Evolutionary conservation across 2,888 invertebrate genomes (phyloP), one percentile per base, ranked within the genome.

Genomic region (Sinelater perroti): DNA sequence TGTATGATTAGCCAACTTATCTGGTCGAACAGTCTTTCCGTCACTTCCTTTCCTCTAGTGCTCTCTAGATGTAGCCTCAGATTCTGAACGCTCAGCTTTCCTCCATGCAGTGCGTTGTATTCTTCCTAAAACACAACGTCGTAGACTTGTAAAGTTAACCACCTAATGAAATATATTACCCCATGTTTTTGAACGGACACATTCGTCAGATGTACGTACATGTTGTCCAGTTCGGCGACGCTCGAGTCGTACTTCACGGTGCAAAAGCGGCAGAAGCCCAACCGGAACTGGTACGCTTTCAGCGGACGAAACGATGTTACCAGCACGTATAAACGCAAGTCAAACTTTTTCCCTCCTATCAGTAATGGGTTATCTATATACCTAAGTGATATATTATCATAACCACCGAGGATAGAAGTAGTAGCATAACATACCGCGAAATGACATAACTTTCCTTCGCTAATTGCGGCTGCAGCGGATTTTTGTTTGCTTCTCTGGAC

Each of bases 151-250:
- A 11, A 53, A 11, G 31, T 40, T 40, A 20, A 40, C 10, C 11
- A 36, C 38, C 10, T n/a, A n/a, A n/a, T n/a, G n/a, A n/a, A n/a
- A n/a, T 7, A 24, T 24, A 84, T 80, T 78, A 90, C 90, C 65
- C 96, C 96, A 74, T 95, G 95, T 78, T 96, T 97, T 78, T 98
- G 97, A n/a, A 97, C 95, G 56, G 97, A 96, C 2, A 97, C 97
- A 75, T 97, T 97, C 7, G 97, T 97, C 49, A 97, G 83, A 81
- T 97, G 97, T 49, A 96, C 92, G 72, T 94, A 97, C 88, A 93
- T 92, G 75, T 92, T 95, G 77, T 95, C 94, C 67, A 92, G 79
- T 76, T 93, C 93, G 30, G 90, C 90, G 30, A 90, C 89, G 75
- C 90, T 93, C 1, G 90, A 91, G 74, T 95, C 93, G 74, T 97